Conservation (phyloP, 2,888 invertebrate species). For the Hedya salicella region DNA sequence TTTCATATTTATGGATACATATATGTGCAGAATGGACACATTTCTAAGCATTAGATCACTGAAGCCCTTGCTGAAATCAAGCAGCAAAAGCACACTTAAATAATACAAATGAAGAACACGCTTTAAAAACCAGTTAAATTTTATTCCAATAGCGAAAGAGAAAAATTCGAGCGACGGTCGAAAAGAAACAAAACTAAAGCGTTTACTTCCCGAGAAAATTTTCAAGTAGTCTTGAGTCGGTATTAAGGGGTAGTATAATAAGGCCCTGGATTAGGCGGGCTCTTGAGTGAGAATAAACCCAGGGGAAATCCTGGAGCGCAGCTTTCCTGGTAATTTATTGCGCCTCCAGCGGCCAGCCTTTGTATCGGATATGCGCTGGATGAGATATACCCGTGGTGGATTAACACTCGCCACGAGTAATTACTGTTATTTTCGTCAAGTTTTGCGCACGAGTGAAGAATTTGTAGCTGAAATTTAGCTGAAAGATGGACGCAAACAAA, state of each 20-base stretch:
- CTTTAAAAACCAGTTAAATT: slow-evolving; percentile 26
- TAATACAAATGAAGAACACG: slow-evolving; percentile 27
- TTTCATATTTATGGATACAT: too few relatives aligned
- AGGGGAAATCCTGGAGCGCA: slow-evolving; percentile 83
- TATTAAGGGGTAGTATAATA: slow-evolving; percentile 85
- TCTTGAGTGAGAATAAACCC: slow-evolving; percentile 85
- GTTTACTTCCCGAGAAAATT: slow-evolving; percentile 79
- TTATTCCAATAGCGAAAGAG: slow-evolving; percentile 49
- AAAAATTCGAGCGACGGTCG: slow-evolving; percentile 49
- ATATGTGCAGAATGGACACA: too few relatives aligned
- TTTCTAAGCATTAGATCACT: not conserved
- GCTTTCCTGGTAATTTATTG: slow-evolving; percentile 84
- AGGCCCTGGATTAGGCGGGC: slow-evolving; percentile 84
- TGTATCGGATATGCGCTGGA: slow-evolving; percentile 80
- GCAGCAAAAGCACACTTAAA: not conserved
- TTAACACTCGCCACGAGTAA: slow-evolving; percentile 79
- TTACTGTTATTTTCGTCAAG: slow-evolving; percentile 62
- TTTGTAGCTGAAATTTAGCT: not conserved
- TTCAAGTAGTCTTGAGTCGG: slow-evolving; percentile 84
- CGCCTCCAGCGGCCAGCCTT: slow-evolving; percentile 80
- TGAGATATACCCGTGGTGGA: slow-evolving; percentile 81
- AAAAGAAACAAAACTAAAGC: slow-evolving; percentile 66
- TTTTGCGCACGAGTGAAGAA: slow-evolving; percentile 11
- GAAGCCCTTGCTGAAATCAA: not conserved
- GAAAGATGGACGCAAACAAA: too few relatives aligned